A percentile compares a stretch with the other conserved stretches of the same genome.
phyloP scores from a whole-genome alignment of 2,797 vertebrate genomes.

The Ispidina picta region DNA sequence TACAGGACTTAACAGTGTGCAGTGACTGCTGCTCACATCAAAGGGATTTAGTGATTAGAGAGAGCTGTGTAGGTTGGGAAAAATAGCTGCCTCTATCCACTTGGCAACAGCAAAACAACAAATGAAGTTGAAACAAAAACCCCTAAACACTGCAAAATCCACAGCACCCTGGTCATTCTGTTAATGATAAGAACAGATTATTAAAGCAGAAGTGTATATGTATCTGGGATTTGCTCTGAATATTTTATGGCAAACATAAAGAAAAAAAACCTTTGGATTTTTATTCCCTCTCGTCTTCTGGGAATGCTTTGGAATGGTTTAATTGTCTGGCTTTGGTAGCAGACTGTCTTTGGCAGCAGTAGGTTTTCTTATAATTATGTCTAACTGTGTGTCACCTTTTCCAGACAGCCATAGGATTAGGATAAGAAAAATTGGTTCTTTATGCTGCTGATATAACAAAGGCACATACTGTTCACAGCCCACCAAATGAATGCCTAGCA shows the following conservation, averaged over 20 bases:
- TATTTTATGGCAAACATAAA: not conserved
- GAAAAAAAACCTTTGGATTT: constrained; percentile 47
- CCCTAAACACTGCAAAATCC: not conserved
- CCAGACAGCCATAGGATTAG: constrained; percentile 73
- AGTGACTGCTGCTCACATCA: not conserved
- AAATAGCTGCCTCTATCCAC: not conserved
- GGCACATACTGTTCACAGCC: constrained; percentile 54
- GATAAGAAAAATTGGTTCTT: constrained; percentile 77
- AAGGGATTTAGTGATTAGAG: not conserved
- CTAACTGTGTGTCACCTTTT: constrained; percentile 71
- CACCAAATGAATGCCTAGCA: constrained; percentile 61
- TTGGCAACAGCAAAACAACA: not conserved
- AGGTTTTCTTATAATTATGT: constrained; percentile 76
- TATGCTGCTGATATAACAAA: constrained; percentile 74
- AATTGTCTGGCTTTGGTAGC: constrained; percentile 73
- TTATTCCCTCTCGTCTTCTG: constrained; percentile 48
- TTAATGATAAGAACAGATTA: not conserved
- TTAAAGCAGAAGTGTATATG: not conserved
- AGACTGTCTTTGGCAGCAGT: constrained; percentile 70
- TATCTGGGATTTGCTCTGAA: constrained; percentile 2
- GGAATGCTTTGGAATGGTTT: constrained; percentile 73
- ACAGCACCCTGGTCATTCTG: not conserved
- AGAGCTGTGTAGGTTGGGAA: not conserved
- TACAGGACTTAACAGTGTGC: not conserved
- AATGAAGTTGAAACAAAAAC: not conserved